Conservation (phyloP, 1,140 invertebrate species). For the Drosophila arawakana region DNA sequence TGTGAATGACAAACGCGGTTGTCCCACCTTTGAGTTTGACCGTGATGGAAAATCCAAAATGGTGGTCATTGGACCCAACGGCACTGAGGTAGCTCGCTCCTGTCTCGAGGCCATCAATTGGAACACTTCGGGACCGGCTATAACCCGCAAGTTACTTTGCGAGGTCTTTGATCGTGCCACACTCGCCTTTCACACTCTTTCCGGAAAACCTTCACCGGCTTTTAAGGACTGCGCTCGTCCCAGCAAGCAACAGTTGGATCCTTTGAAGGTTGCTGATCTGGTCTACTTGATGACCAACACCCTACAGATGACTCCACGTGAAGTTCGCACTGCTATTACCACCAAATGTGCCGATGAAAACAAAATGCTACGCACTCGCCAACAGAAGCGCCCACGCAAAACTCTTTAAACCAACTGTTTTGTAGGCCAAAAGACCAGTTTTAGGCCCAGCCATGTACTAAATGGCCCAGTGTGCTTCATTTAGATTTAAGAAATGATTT, state of each 20-base stretch:
- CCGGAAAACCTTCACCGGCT: constrained; percentile 84
- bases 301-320: constrained; percentile 65
- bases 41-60: constrained; percentile 36
- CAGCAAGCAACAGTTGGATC: constrained; percentile 74
- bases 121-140: constrained; percentile 66
- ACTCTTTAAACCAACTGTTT: background rate
- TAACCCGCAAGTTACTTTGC: constrained; percentile 83
- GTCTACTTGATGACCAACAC: constrained; percentile 77
- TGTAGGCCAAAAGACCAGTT: background rate
- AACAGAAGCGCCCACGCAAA: background rate
- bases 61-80: constrained; percentile 75
- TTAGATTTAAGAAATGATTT: background rate
- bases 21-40: constrained; percentile 60
- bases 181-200: constrained; percentile 81
- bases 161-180: constrained; percentile 76
- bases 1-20: constrained; percentile 14
- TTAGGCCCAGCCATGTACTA: background rate
- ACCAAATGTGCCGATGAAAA: constrained; percentile 87
- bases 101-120: constrained; percentile 74
- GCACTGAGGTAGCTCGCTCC: constrained; percentile 64
- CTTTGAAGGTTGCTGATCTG: constrained; percentile 79
- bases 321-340: constrained; percentile 85
- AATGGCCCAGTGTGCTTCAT: background rate
- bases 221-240: constrained; percentile 73
- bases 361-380: constrained; percentile 85